A percentile compares a stretch with the other conserved stretches of the same genome.
Evolutionary conservation across 1,140 invertebrate species (phyloP).

Genomic region (Hermatobates lingyangjiaoensis): DNA sequence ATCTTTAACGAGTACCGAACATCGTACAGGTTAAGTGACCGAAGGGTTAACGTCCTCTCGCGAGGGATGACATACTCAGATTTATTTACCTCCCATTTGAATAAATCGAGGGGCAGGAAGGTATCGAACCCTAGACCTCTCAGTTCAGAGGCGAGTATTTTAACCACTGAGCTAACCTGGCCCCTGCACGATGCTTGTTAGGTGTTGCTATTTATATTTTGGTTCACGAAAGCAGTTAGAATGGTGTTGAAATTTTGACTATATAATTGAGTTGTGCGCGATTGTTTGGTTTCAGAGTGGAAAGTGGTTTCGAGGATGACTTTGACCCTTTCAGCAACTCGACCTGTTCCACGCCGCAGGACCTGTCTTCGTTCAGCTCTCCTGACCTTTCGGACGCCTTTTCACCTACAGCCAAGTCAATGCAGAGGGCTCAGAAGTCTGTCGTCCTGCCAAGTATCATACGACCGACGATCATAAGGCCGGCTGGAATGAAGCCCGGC

Average conservation of each 20-base stretch:
- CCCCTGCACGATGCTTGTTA: no score
- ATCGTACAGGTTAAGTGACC: no score
- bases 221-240: neutral
- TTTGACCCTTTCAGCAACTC: slow-evolving; percentile 35
- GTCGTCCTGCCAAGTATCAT: slow-evolving; percentile 1
- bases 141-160: no score
- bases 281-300: slow-evolving; percentile 33
- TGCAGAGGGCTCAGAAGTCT: slow-evolving; percentile 6
- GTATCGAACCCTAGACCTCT: no score
- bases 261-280: neutral
- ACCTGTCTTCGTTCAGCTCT: slow-evolving; percentile 9
- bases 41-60: no score
- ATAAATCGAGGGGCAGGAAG: no score
- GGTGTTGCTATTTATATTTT: no score
- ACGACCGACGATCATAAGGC: slow-evolving; percentile 12
- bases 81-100: no score
- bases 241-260: neutral
- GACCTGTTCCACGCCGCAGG: slow-evolving; percentile 14
- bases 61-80: no score
- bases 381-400: slow-evolving; percentile 3
- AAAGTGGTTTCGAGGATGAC: slow-evolving; percentile 57
- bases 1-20: no score
- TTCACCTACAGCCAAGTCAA: slow-evolving; percentile 1
- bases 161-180: no score
- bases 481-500: slow-evolving; percentile 1